phyloP scores from a whole-genome alignment of 2,113 vertebrate species.

The Herpailurus yagouaroundi region DNA sequence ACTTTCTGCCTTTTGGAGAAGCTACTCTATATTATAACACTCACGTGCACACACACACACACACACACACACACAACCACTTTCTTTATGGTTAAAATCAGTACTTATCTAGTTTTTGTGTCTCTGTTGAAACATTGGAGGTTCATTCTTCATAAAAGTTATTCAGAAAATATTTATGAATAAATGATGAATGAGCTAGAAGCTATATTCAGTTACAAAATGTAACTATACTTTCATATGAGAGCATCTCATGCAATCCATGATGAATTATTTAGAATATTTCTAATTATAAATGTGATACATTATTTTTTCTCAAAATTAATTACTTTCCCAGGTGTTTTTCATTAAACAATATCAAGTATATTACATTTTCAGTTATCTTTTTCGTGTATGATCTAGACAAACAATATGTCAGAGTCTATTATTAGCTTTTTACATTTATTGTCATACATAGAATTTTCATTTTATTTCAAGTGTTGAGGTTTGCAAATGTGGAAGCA shows the following conservation, averaged over 20 bases:
- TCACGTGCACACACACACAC: background rate
- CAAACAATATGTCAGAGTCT: background rate
- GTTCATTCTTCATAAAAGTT: background rate
- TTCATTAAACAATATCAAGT: background rate
- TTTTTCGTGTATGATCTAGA: background rate
- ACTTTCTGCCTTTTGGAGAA: background rate
- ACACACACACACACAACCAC: background rate
- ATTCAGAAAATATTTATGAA: background rate
- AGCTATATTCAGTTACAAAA: background rate
- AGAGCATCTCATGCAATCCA: background rate
- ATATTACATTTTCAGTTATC: background rate
- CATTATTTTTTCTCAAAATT: background rate
- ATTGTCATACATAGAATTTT: background rate
- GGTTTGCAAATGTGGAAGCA: background rate
- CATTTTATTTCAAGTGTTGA: background rate
- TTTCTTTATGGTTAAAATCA: background rate
- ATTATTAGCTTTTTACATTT: background rate
- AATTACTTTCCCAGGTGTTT: background rate
- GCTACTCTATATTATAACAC: background rate
- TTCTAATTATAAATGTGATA: background rate
- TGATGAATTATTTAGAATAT: background rate
- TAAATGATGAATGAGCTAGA: background rate
- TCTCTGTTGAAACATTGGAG: background rate
- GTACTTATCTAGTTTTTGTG: background rate
- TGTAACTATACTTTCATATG: background rate